These are phyloP conservation scores for Ectemnius continuus DNA, from an alignment of 2,888 invertebrate genomes.

Conservation along the genomic window DNA sequence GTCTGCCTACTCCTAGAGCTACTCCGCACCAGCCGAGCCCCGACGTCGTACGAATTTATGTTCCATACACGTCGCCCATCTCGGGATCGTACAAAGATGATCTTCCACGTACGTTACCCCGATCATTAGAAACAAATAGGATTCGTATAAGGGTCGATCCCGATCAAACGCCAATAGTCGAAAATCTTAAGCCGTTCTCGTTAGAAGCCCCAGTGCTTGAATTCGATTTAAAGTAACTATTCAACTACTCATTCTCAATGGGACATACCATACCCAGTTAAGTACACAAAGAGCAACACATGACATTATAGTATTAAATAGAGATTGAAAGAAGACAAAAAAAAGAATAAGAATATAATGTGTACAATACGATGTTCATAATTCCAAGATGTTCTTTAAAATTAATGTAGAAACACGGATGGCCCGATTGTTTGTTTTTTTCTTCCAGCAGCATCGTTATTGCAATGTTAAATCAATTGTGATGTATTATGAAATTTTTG, in stretches of 20 bases:
- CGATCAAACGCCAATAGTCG: conserved; percentile 82
- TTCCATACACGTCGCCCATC: conserved; percentile 85
- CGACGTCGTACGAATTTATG: conserved; percentile 88
- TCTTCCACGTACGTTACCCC: conserved; percentile 78
- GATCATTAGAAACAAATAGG: conserved; percentile 84
- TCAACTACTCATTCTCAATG: conserved; percentile 11
- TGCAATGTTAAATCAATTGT: no score
- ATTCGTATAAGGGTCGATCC: conserved; percentile 86
- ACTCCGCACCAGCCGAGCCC: conserved; percentile 85
- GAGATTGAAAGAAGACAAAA: conserved; percentile 15
- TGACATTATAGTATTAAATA: conserved; percentile 45
- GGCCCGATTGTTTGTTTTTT: no score
- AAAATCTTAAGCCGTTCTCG: conserved; percentile 74
- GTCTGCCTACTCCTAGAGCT: conserved; percentile 82
- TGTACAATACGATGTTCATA: no score
- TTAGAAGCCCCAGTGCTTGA: conserved; percentile 74
- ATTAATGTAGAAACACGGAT: no score
- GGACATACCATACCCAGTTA: conserved; percentile 4
- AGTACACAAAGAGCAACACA: conserved; percentile 21
- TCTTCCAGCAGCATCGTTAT: no score
- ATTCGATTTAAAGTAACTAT: conserved; percentile 72
- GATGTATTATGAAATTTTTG: no score
- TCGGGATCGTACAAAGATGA: conserved; percentile 81
- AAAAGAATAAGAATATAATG: conserved; percentile 2
- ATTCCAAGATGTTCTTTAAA: no score